A percentile compares a stretch with the other conserved stretches of the same genome.
Conservation (phyloP, 2,113 vertebrate genomes). For the Erpornis zantholeuca region DNA sequence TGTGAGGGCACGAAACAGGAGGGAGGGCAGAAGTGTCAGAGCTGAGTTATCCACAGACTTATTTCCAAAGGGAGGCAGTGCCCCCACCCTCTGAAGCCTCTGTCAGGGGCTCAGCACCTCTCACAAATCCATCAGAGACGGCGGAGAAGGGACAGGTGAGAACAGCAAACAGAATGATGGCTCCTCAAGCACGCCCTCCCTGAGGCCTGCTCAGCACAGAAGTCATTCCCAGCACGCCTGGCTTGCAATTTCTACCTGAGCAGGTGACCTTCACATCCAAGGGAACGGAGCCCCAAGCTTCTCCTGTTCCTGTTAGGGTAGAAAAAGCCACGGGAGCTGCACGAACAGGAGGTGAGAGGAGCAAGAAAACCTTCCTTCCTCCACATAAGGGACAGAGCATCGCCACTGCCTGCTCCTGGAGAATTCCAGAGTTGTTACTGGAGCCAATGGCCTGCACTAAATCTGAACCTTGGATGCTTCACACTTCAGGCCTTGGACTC, state of each 20-base stretch:
- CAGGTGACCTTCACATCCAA: background rate
- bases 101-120: background rate
- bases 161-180: background rate
- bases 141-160: fast-evolving
- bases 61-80: background rate
- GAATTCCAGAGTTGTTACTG: background rate
- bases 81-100: background rate
- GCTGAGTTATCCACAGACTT: background rate
- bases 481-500: background rate
- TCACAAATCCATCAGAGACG: background rate
- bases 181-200: background rate
- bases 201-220: background rate
- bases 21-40: background rate
- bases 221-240: background rate
- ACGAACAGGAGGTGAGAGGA: background rate
- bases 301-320: background rate
- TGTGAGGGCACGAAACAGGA: background rate
- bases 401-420: fast-evolving
- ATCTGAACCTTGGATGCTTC: background rate
- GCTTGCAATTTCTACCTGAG: background rate
- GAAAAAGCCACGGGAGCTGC: background rate
- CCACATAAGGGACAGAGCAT: background rate
- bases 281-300: background rate
- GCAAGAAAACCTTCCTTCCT: background rate
- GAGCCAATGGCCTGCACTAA: background rate